Conservation (phyloP, 1,140 invertebrate species). For the Bombus polaris region DNA sequence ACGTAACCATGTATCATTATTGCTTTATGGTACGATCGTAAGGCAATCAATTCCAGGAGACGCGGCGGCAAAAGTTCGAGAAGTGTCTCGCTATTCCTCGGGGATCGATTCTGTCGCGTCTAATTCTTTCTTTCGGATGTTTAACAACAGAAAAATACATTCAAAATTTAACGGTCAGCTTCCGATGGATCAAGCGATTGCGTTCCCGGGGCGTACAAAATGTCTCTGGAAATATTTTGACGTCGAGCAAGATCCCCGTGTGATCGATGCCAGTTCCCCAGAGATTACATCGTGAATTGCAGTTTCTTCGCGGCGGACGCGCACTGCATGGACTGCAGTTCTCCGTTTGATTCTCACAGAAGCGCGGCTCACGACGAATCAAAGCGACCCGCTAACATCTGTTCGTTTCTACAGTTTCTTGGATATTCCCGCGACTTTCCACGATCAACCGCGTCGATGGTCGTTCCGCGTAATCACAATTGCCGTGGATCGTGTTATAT, state of each 20-base stretch:
- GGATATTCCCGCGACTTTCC: constrained; percentile 32
- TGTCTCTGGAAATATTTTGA: constrained; percentile 75
- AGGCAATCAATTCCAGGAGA: too few species aligned
- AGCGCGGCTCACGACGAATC: constrained; percentile 48
- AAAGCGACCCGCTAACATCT: constrained; percentile 53
- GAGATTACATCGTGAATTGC: constrained; percentile 76
- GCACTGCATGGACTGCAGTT: constrained; percentile 36
- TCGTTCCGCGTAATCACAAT: background rate
- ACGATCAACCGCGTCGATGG: constrained; percentile 13
- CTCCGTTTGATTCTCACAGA: constrained; percentile 59
- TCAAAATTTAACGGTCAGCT: constrained; percentile 13
- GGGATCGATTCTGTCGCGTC: background rate
- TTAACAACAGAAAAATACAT: constrained; percentile 15
- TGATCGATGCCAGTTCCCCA: constrained; percentile 75
- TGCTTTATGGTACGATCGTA: too few species aligned
- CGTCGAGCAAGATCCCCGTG: constrained; percentile 68
- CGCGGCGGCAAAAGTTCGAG: too few species aligned
- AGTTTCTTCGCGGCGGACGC: constrained; percentile 59
- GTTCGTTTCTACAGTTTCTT: constrained; percentile 36
- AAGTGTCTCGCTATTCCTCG: background rate
- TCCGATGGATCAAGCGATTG: constrained; percentile 43
- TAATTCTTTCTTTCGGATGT: background rate
- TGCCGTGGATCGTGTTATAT: background rate
- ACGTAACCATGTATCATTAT: too few species aligned
- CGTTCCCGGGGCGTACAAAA: constrained; percentile 40